Base-by-base conservation (phyloP, 2,797 vertebrate genomes). In the Mastacembelus armatus region DNA sequence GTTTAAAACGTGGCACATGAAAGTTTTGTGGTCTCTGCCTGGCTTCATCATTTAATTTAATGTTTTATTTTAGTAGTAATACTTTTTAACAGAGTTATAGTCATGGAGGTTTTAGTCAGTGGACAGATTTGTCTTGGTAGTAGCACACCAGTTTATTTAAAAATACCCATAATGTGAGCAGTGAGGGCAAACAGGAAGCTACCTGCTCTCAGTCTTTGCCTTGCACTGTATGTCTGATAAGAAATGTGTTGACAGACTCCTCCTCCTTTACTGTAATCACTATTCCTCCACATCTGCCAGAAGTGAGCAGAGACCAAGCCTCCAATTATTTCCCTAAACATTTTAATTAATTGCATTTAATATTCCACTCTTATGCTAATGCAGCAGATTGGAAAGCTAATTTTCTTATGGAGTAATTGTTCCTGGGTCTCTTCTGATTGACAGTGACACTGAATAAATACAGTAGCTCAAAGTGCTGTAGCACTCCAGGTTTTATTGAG, bases 321-420 rank as follows among this genome's bases (percentile, higher is more conserved):
- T 81, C 71, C 71, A 80, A 76, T 84, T 61, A 80, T 78, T 81
- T 81, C 77, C 66, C 51, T 59, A 89, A 84, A 81, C 56, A 77
- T 55, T 75, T 84, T 84, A 81, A 87, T 88, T 83, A 84, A 87
- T 88, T 74, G 54, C 71, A 86, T 83, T 81, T 70, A 86, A 77
- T 81, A 80, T 78, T 68, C 85, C 61, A 75, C 60, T 80, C 77
- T 85, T 79, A 85, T 84, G 84, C 74, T 75, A 85, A 81, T 87
- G 74, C 33, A 10, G 49, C 71, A 73, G 67, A 82, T 80, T 84
- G 62, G 66, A 74, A 70, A 77, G 69, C 47, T 65, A 43, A 84
- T 81, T 80, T 12, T 77, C 79, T 80, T 67, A 66, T 50, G 68
- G 57, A 55, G 15, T 49, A 54, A 74, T 85, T 80, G 73, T 55